Evolutionary conservation across 2,113 vertebrate species (phyloP).

Genomic region (Sebastes schlegelii): DNA sequence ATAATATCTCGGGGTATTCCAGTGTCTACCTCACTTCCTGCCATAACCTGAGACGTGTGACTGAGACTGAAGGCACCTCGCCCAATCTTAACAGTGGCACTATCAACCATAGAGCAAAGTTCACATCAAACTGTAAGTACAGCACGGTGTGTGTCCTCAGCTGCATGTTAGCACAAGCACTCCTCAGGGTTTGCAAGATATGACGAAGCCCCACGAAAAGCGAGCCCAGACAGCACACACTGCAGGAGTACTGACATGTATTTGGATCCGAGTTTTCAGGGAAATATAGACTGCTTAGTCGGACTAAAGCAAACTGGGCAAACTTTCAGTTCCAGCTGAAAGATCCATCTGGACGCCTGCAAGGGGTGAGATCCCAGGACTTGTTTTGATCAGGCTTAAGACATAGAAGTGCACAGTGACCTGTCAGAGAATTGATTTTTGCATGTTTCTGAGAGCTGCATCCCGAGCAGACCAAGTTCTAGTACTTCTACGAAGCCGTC

Average conservation of each 20-base stretch:
- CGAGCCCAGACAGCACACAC: slow-evolving; percentile 16
- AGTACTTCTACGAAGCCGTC: too few species aligned
- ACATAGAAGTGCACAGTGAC: background rate
- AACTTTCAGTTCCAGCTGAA: background rate
- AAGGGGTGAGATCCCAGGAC: background rate
- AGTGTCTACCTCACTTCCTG: slow-evolving; percentile 15
- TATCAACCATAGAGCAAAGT: slow-evolving; percentile 42
- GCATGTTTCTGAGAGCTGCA: background rate
- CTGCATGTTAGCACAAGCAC: slow-evolving; percentile 62
- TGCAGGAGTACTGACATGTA: slow-evolving; percentile 3
- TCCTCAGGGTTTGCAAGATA: slow-evolving; percentile 25
- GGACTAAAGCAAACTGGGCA: background rate
- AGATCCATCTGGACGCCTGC: background rate
- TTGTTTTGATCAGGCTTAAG: background rate
- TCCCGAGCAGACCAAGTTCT: background rate
- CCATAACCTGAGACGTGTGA: background rate
- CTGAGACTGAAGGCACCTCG: background rate
- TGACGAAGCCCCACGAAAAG: background rate
- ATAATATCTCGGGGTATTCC: background rate
- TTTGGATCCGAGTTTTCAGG: slow-evolving; percentile 16
- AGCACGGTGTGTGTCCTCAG: background rate
- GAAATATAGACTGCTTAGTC: background rate
- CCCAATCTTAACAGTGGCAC: background rate
- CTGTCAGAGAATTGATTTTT: background rate
- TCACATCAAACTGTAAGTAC: slow-evolving; percentile 10